phyloP scores from a whole-genome alignment of 2,888 invertebrate genomes.

The Apamea sordens region DNA sequence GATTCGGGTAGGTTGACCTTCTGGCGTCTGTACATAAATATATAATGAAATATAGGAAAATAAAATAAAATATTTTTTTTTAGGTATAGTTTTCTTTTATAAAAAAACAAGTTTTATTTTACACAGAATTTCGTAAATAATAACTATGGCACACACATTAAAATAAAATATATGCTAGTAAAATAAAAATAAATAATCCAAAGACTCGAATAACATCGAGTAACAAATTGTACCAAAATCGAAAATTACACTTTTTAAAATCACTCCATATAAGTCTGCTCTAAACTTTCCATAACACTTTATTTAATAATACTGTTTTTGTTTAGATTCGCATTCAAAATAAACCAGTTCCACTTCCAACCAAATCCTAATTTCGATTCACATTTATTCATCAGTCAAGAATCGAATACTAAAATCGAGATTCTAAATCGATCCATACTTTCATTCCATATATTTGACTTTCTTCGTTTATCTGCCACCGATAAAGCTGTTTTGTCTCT shows the following conservation, averaged over 20 bases:
- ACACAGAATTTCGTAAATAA: background rate
- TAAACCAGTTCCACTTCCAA: slow-evolving; percentile 8
- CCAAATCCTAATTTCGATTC: slow-evolving; percentile 33
- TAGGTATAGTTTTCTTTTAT: background rate
- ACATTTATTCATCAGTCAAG: slow-evolving; percentile 34
- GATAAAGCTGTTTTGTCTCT: slow-evolving; percentile 75
- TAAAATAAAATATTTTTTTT: no score
- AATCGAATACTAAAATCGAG: slow-evolving; percentile 28
- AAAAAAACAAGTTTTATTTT: slow-evolving; percentile 21
- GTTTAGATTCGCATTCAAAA: slow-evolving; percentile 17
- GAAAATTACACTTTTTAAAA: background rate
- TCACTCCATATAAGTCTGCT: background rate
- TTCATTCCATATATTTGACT: background rate
- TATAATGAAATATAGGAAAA: no score
- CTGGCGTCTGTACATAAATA: no score
- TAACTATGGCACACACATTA: background rate
- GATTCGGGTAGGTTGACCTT: no score
- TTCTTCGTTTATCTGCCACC: slow-evolving; percentile 45
- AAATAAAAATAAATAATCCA: slow-evolving; percentile 2
- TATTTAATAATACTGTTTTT: slow-evolving; percentile 32
- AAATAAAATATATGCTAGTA: background rate
- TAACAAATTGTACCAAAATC: background rate
- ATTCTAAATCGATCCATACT: slow-evolving; percentile 27
- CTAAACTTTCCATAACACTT: slow-evolving; percentile 18
- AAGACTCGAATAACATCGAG: background rate